Evolutionary conservation across 2,113 vertebrate species (phyloP).

Genomic region (Athene noctua): DNA sequence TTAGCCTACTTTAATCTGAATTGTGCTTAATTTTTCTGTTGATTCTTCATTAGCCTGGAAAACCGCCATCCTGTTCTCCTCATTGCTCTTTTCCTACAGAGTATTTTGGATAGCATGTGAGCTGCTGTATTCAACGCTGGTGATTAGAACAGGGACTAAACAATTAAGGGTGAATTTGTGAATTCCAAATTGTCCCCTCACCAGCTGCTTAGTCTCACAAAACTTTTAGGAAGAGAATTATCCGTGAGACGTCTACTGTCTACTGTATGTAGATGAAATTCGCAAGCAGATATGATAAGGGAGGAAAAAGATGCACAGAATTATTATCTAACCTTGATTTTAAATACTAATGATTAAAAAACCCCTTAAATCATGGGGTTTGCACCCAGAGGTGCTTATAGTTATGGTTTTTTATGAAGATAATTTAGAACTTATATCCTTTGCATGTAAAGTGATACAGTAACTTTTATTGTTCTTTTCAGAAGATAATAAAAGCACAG

Average conservation of each 20-base stretch:
- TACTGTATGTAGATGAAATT: not conserved
- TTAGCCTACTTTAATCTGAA: slow-evolving; percentile 13
- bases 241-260: not conserved
- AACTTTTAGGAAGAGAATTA: not conserved
- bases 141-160: not conserved
- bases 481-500: not conserved
- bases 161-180: not conserved
- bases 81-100: not conserved
- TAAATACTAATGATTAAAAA: not conserved
- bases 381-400: not conserved
- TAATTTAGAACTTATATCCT: not conserved
- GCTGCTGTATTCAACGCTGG: not conserved
- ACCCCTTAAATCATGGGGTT: not conserved
- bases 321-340: not conserved
- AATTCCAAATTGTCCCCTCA: not conserved
- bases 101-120: not conserved
- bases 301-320: not conserved
- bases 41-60: slow-evolving; percentile 1
- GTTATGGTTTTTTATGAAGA: not conserved
- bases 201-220: not conserved
- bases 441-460: not conserved
- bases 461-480: not conserved
- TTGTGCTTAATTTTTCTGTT: slow-evolving; percentile 8
- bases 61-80: not conserved
- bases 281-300: not conserved